Evolutionary conservation across 2,888 invertebrate genomes (phyloP), one percentile per base, ranked within the genome.

Genomic region (Diloba caeruleocephala): DNA sequence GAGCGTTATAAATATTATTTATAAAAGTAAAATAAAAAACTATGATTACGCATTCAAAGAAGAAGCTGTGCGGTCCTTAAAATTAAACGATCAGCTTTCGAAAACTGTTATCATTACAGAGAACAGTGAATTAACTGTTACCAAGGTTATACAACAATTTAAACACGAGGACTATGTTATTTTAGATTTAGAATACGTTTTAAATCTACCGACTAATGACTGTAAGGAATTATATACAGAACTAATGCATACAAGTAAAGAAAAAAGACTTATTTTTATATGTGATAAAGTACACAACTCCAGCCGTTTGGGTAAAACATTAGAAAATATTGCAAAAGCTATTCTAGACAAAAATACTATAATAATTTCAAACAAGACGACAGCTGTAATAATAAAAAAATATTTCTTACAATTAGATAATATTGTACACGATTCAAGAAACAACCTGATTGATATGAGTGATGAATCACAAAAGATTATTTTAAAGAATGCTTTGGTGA

Each of bases 61-160:
- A 17, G 26, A 26, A 4, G 26, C 17, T 10, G 17, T 38, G 3
- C 6, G 3, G 4, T 26, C 38, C 12, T 42, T 32, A 19, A n/a
- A n/a, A 13, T 23, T 43, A 15, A 23, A 28, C 8, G 48, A 28
- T 23, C 34, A 25, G 5, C 10, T 37, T 9, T 3, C 6, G 2
- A 34, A 4, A 10, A 21, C 34, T 19, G 17, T 21, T 1, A 32
- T 68, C 14, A 28, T 53, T 15, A 31, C 59, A 34, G 36, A 51
- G 5, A 17, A 17, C 7, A 26, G 14, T 8, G 21, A 33, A 3
- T 19, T 59, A 1, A 54, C 50, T 3, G 28, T 36, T 17, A 25
- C 46, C 0, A 59, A 59, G 43, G 19, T 59, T 0, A 38, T 34
- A 17, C 51, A 57, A 36, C 15, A 25, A 23, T n/a, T 52, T 7